A percentile compares a stretch with the other conserved stretches of the same genome.
phyloP scores from a whole-genome alignment of 2,797 vertebrate species.

The Peromyscus nudipes region DNA sequence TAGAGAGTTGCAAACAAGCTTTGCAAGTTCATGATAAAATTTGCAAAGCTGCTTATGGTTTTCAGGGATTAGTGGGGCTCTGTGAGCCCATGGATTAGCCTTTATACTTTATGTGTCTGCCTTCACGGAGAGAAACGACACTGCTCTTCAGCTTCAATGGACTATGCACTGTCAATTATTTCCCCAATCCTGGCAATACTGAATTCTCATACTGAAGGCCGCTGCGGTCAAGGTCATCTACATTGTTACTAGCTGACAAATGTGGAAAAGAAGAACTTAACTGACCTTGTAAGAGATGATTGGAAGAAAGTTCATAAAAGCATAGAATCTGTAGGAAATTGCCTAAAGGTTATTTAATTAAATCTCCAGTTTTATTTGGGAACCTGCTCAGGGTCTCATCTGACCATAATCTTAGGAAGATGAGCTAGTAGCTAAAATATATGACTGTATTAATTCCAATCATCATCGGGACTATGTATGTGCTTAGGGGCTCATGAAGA shows the following conservation, averaged over 20 bases:
- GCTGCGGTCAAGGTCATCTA: slow-evolving; percentile 69
- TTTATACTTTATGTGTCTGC: slow-evolving; percentile 73
- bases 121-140: slow-evolving; percentile 65
- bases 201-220: background rate
- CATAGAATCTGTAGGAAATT: slow-evolving; percentile 20
- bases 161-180: slow-evolving; percentile 55
- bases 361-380: slow-evolving; percentile 5
- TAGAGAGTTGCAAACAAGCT: slow-evolving; percentile 75
- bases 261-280: slow-evolving; percentile 48
- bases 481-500: background rate
- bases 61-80: slow-evolving; percentile 75
- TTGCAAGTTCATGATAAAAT: slow-evolving; percentile 81
- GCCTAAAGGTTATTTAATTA: slow-evolving; percentile 7
- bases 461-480: background rate
- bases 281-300: slow-evolving; percentile 54
- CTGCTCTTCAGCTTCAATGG: slow-evolving; percentile 38
- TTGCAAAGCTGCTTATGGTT: slow-evolving; percentile 81
- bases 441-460: slow-evolving; percentile 24
- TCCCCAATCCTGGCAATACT: slow-evolving; percentile 13
- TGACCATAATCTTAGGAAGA: slow-evolving; percentile 1
- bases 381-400: slow-evolving; percentile 17
- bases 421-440: slow-evolving; percentile 12
- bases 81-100: slow-evolving; percentile 74
- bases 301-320: slow-evolving; percentile 54
- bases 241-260: slow-evolving; percentile 34